A percentile compares a stretch with the other conserved stretches of the same genome.
These are phyloP conservation scores for Phalloptychus januarius DNA, from an alignment of 2,797 vertebrate genomes.

Conservation along the genomic window DNA sequence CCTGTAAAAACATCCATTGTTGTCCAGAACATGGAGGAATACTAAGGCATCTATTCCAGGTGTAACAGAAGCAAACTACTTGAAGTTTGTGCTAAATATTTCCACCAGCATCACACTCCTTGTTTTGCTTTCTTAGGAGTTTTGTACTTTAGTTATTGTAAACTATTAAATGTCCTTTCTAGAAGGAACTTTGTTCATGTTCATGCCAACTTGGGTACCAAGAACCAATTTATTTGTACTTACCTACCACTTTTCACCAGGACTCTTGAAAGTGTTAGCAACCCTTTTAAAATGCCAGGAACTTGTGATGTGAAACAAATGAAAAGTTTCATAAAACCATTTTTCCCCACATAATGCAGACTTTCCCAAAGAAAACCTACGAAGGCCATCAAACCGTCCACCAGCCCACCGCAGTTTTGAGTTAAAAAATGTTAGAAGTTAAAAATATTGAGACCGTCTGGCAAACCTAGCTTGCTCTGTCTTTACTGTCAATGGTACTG, in stretches of 20 bases:
- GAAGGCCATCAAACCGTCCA: too few species aligned
- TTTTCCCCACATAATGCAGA: not conserved
- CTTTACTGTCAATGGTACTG: too few species aligned
- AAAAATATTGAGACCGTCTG: too few species aligned
- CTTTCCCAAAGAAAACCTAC: too few species aligned
- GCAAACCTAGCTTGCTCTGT: too few species aligned
- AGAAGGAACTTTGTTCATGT: not conserved
- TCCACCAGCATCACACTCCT: not conserved
- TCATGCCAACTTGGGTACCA: not conserved
- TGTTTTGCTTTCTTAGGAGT: not conserved
- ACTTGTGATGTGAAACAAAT: not conserved
- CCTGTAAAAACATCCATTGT: not conserved
- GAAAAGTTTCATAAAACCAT: not conserved
- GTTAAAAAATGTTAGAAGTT: too few species aligned
- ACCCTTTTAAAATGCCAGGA: not conserved
- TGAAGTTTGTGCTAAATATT: not conserved
- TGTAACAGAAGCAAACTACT: not conserved
- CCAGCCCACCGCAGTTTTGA: too few species aligned
- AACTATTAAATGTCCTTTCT: not conserved
- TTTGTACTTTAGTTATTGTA: not conserved
- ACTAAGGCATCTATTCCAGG: not conserved
- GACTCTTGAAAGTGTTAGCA: not conserved
- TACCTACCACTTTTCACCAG: not conserved
- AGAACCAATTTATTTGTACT: not conserved
- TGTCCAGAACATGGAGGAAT: not conserved